Conservation (phyloP, 2,113 vertebrate species). For the Chunga burmeisteri region DNA sequence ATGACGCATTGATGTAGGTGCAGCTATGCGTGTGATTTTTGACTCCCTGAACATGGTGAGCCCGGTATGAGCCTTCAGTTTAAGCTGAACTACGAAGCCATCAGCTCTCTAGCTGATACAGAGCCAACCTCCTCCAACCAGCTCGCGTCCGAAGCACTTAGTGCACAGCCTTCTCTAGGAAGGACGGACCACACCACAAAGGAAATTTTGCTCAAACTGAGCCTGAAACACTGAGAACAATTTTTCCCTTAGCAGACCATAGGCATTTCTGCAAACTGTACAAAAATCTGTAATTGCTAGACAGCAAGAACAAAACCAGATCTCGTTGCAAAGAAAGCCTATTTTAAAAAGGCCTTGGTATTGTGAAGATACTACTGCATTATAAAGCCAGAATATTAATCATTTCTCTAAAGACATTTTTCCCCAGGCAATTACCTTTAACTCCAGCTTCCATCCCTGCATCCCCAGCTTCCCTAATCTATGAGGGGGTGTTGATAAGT, state of each 20-base stretch:
- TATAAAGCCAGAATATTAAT: not conserved
- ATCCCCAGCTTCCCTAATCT: not conserved
- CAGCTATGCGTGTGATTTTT: not conserved
- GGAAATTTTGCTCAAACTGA: not conserved
- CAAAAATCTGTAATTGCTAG: not conserved
- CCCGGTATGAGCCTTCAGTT: not conserved
- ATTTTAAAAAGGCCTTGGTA: not conserved
- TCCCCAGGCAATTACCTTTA: not conserved
- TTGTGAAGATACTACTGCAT: not conserved
- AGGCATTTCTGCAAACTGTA: not conserved
- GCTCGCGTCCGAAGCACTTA: not conserved
- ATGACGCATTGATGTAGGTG: not conserved
- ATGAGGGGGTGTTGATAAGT: not conserved
- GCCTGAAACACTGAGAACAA: not conserved
- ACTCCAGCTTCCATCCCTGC: not conserved
- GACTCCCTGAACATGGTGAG: accelerated
- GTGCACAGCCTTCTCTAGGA: not conserved
- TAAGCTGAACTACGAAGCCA: not conserved
- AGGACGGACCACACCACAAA: not conserved
- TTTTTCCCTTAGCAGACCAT: not conserved
- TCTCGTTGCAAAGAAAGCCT: not conserved
- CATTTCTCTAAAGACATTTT: not conserved
- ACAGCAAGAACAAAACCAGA: not conserved
- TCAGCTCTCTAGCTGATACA: not conserved
- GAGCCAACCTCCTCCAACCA: not conserved